Conservation (phyloP, 53 echinoderm and acorn worm genomes). For the Apostichopus leukothele region DNA sequence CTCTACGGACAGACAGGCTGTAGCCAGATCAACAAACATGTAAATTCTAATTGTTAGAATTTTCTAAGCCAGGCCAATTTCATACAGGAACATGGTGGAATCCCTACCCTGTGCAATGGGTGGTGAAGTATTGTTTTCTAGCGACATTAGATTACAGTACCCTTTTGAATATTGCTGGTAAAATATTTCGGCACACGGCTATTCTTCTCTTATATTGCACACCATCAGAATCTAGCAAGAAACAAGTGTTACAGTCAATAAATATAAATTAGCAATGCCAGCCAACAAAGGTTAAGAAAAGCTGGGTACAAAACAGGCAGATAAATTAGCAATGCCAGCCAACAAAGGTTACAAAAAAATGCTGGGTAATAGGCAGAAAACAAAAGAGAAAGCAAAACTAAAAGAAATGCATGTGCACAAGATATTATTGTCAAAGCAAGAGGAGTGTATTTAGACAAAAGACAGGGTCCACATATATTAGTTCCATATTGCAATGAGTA, state of each 20-base stretch:
- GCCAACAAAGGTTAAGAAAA: not conserved
- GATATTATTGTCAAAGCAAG: too few species aligned
- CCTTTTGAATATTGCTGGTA: constrained; percentile 60
- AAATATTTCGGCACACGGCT: constrained; percentile 58
- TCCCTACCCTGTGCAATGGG: not conserved
- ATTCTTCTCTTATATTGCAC: constrained; percentile 62
- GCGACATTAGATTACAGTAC: not conserved
- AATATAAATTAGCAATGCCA: not conserved
- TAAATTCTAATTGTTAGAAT: not conserved
- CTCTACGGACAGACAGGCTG: not conserved
- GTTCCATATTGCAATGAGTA: too few species aligned
- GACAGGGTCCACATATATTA: too few species aligned
- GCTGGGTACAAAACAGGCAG: not conserved
- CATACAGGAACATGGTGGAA: not conserved
- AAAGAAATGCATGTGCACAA: not conserved
- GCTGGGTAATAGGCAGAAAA: not conserved
- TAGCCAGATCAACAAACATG: too few species aligned
- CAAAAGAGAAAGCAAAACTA: not conserved
- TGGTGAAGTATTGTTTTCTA: not conserved
- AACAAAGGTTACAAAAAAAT: not conserved
- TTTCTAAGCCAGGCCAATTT: not conserved
- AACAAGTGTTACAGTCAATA: not conserved
- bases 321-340: not conserved
- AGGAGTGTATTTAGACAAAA: too few species aligned
- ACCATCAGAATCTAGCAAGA: constrained; percentile 26